A percentile compares a stretch with the other conserved stretches of the same genome.
Conservation (phyloP, 2,797 vertebrate genomes). For the Staurois parvus region DNA sequence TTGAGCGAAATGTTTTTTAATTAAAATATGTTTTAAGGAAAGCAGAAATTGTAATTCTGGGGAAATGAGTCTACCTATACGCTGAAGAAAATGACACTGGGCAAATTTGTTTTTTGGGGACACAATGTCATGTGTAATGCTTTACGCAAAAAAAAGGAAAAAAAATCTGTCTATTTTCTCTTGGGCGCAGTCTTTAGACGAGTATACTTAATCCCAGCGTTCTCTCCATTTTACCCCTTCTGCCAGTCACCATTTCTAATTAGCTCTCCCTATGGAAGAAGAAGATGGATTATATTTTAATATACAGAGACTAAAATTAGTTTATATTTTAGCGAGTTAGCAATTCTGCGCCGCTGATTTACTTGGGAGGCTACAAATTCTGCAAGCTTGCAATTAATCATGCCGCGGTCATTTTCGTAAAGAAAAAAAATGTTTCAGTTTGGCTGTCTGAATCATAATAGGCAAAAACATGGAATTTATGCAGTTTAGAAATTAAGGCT, state of each 20-base stretch:
- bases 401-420: slow-evolving; percentile 79
- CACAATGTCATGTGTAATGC: slow-evolving; percentile 57
- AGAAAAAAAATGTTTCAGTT: slow-evolving; percentile 74
- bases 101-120: slow-evolving; percentile 60
- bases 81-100: slow-evolving; percentile 61
- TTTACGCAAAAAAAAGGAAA: slow-evolving; percentile 55
- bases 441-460: slow-evolving; percentile 79
- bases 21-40: slow-evolving; percentile 61
- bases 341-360: slow-evolving; percentile 90
- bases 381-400: slow-evolving; percentile 87
- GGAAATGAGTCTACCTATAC: slow-evolving; percentile 55
- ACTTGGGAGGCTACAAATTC: slow-evolving; percentile 89
- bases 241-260: slow-evolving; percentile 88
- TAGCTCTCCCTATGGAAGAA: slow-evolving; percentile 85
- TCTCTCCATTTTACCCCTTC: slow-evolving; percentile 79
- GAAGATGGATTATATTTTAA: slow-evolving; percentile 95
- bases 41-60: slow-evolving; percentile 47
- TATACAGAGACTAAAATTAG: slow-evolving; percentile 90
- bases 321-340: slow-evolving; percentile 94
- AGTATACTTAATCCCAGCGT: slow-evolving; percentile 77
- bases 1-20: slow-evolving; percentile 58
- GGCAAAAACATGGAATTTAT: slow-evolving; percentile 84
- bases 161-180: slow-evolving; percentile 48
- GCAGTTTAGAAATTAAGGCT: slow-evolving; percentile 83
- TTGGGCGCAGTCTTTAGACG: slow-evolving; percentile 68